Evolutionary conservation across 2,797 vertebrate genomes (phyloP), one percentile per base, ranked within the genome.

Genomic region (Coendou prehensilis): DNA sequence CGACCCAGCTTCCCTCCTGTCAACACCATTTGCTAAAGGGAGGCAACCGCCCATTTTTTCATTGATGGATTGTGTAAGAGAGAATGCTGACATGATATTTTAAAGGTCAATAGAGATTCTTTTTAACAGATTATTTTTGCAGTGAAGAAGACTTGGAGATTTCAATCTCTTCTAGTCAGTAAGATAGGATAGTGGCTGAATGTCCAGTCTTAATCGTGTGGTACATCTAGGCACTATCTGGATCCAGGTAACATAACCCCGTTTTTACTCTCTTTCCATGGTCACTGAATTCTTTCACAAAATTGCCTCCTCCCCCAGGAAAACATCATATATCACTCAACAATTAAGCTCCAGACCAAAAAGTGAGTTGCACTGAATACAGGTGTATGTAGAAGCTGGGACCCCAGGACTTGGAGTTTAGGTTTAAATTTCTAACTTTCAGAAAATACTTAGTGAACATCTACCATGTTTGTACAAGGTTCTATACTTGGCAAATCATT

Each of bases 381-480:
- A 20, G 59, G n/a, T 76, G 22, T 81, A 47, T 94, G 30, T 52
- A 37, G 57, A 73, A 50, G n/a, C 23, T 54, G 41, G 28, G 67
- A 82, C 47, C n/a, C 30, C 20, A 82, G 69, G 41, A 13, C 41
- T 64, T 83, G 28, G 54, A 61, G 64, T 91, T 93, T 75, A 47
- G 56, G 15, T 41, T 94, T 79, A n/a, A 95, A 85, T 86, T 80
- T 86, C 4, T 41, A 45, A 67, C 13, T 83, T 83, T 75, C 87
- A 96, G 79, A 96, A 92, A 92, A 91, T 75, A 50, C 20, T 80
- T 95, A 69, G 3, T 84, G 45, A 90, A 56, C 22, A 56, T 64
- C 20, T 47, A 64, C 14, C 37, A 18, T 78, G 54, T 76, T 59
- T 5, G 56, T 23, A n/a, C 22, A 88, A 91, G 20, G 14, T 84